phyloP scores from a whole-genome alignment of 1,140 invertebrate species.

The Batillaria attramentaria region DNA sequence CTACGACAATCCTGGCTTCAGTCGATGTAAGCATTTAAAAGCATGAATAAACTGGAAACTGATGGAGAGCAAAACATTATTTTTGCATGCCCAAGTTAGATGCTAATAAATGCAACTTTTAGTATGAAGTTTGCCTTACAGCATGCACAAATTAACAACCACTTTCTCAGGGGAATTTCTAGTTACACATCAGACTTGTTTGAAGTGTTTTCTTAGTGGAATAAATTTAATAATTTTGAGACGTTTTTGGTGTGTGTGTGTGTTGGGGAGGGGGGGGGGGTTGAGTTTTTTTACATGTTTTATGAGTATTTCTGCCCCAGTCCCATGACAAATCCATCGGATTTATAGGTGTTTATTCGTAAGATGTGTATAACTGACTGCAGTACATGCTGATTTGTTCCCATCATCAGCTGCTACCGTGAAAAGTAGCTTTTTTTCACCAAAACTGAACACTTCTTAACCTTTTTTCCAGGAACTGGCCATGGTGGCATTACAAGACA shows the following conservation, averaged over 20 bases:
- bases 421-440: no score
- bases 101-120: neutral
- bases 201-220: neutral
- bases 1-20: slow-evolving; percentile 44
- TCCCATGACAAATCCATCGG: neutral
- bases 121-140: neutral
- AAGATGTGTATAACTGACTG: neutral
- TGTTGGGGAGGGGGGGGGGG: neutral
- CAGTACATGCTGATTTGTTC: neutral
- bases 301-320: neutral
- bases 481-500: no score
- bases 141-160: neutral
- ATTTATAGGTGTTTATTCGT: neutral
- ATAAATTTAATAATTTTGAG: neutral
- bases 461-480: no score
- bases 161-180: neutral
- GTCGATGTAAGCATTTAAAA: neutral
- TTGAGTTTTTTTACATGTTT: neutral
- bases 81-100: neutral
- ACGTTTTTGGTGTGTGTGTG: slow-evolving; percentile 1
- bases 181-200: neutral
- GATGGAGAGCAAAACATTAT: neutral
- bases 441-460: no score
- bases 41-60: neutral
- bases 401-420: neutral